Base-by-base conservation (phyloP, 2,888 invertebrate genomes). In the Busseola fusca region DNA sequence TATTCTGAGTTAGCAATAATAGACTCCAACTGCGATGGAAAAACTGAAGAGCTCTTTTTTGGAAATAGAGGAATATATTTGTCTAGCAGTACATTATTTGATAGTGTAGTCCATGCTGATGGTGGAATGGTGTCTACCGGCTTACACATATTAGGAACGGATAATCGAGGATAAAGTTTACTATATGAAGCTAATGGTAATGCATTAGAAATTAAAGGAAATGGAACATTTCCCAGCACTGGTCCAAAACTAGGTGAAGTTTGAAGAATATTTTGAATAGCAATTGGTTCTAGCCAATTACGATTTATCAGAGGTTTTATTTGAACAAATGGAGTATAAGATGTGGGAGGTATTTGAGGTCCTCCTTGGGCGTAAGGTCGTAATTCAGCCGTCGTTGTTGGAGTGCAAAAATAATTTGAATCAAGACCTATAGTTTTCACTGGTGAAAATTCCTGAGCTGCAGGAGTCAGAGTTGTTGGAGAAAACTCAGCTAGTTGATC, bases 241-340 rank as follows among this genome's bases (percentile, higher is more conserved):
- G 69, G 42, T 27, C 0, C 50, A 6, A 66, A n/a, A 58, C 5
- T 34, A 50, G 57, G 2, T 16, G 45, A 12, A 56, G 12, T 0
- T 50, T 48, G 72, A 50, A 4, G 27, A 34, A n/a, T n/a, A 40
- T 73, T 73, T 45, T 52, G 30, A 9, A 25, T 9, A 40, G 54
- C 50, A 0, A 45, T 50, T 45, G 50, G 16, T 52, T 1, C 25
- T 37, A 21, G 4, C 60, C 56, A 45, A 42, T 59, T 59, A 27
- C 2, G 1, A 0, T 40, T 9, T 21, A 16, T 9, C 5, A 21
- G 0, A 9, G 56, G 48, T 16, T 60, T 72, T 9, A 30, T 45
- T 74, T 52, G 65, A 45, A 37, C 0, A 27, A 27, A 45, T 48
- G 54, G 65, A 30, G 30, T 21, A 64, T 21, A 25, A 40, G 37